Evolutionary conservation across 1,140 invertebrate genomes (phyloP).

Genomic region (Diachasmimorpha longicaudata): DNA sequence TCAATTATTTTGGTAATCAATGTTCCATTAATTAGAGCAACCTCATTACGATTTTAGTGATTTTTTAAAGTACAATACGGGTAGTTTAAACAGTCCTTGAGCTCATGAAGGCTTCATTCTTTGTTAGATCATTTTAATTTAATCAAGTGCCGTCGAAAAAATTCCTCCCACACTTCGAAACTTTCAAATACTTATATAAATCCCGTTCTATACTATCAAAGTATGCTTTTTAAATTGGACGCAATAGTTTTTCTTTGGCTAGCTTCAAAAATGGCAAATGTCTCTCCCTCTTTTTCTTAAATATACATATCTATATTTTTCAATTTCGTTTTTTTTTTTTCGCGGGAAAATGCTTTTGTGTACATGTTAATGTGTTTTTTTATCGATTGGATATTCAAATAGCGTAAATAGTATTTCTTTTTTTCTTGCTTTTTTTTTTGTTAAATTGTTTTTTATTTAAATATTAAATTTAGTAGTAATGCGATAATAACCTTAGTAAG

Average conservation of each 20-base stretch:
- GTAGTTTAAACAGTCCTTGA: background rate
- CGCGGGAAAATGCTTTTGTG: constrained; percentile 15
- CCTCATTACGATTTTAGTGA: background rate
- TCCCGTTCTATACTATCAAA: constrained; percentile 12
- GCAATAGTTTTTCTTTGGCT: constrained; percentile 51
- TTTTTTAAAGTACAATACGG: background rate
- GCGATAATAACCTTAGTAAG: constrained; percentile 63
- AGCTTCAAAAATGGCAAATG: constrained; percentile 41
- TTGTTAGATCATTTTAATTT: background rate
- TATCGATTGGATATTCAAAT: constrained; percentile 50
- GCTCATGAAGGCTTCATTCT: constrained; percentile 3
- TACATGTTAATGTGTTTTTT: constrained; percentile 25
- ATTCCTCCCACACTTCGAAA: background rate
- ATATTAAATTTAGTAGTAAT: constrained; percentile 43
- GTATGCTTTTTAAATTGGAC: constrained; percentile 45
- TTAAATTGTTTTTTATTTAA: constrained; percentile 27
- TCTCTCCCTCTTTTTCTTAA: constrained; percentile 19
- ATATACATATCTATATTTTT: constrained; percentile 18
- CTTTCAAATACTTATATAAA: constrained; percentile 8
- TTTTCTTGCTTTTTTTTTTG: constrained; percentile 17
- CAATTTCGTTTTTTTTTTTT: constrained; percentile 21
- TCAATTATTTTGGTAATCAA: background rate
- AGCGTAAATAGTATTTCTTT: constrained; percentile 49
- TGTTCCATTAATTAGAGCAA: background rate
- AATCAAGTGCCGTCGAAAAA: background rate